Percentiles rank a stretch among this genome's conserved stretches.
Conservation (phyloP, 2,888 invertebrate genomes). For the Lasioglossum figueresi region DNA sequence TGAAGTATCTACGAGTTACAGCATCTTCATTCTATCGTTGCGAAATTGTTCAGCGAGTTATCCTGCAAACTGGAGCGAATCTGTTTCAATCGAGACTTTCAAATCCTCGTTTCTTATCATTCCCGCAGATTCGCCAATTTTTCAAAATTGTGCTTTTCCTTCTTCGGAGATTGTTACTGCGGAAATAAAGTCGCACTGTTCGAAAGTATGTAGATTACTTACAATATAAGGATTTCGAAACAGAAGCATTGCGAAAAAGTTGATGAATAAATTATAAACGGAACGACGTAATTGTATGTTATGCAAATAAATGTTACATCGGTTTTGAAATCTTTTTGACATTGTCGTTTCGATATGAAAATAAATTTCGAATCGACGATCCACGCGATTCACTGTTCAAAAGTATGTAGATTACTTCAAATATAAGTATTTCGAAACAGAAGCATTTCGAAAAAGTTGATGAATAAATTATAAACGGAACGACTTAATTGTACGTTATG, state of each 20-base stretch:
- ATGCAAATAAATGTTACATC: not conserved
- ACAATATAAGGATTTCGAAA: not conserved
- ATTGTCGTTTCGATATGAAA: not conserved
- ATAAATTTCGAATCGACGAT: not conserved
- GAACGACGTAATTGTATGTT: not conserved
- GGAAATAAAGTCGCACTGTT: not conserved
- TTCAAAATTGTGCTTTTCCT: not conserved
- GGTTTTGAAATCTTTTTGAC: not conserved
- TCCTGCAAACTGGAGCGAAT: not conserved
- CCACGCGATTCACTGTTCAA: not conserved
- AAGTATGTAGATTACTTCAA: not conserved
- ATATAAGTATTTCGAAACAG: not conserved
- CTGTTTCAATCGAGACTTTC: not conserved
- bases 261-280: not conserved
- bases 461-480: not conserved
- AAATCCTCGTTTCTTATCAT: not conserved
- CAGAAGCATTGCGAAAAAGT: too few relatives aligned
- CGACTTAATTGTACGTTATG: too few relatives aligned
- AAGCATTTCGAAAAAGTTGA: too few relatives aligned
- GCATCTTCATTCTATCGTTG: not conserved
- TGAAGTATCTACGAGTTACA: not conserved
- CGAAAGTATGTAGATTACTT: not conserved
- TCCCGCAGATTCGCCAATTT: not conserved
- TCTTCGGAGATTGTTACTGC: not conserved
- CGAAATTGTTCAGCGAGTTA: not conserved